phyloP scores from a whole-genome alignment of 2,113 vertebrate species.

The Pogona vitticeps region DNA sequence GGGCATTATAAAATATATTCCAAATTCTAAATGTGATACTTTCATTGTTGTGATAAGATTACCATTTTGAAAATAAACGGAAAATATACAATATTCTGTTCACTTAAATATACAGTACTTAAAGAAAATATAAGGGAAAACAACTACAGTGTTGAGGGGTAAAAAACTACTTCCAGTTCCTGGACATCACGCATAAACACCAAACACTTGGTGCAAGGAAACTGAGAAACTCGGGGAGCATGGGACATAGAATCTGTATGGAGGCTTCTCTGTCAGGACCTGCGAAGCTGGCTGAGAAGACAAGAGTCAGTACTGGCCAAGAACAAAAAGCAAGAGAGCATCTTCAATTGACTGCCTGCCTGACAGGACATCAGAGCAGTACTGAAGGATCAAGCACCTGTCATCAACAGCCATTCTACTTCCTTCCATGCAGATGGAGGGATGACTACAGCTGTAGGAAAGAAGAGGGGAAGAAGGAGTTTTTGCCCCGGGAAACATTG shows the following conservation, averaged over 20 bases:
- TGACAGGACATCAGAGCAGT: too few species aligned
- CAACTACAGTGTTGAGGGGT: neutral
- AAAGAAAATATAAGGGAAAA: slow-evolving; percentile 21
- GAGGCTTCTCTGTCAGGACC: too few species aligned
- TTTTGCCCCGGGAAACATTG: too few species aligned
- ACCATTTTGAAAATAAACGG: slow-evolving; percentile 37
- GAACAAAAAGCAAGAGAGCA: too few species aligned
- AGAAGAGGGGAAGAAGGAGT: too few species aligned
- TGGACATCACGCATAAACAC: neutral
- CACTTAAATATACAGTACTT: slow-evolving; percentile 30
- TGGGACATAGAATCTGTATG: neutral
- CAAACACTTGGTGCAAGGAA: neutral
- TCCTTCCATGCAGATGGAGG: too few species aligned
- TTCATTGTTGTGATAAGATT: slow-evolving; percentile 54
- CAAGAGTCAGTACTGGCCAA: too few species aligned
- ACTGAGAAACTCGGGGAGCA: neutral
- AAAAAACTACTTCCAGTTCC: neutral
- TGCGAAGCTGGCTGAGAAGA: too few species aligned
- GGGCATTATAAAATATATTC: slow-evolving; percentile 59
- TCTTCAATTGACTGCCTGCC: too few species aligned
- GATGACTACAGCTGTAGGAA: too few species aligned
- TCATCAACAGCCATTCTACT: too few species aligned
- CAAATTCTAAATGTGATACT: slow-evolving; percentile 49
- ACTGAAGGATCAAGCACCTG: too few species aligned
- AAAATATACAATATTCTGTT: slow-evolving; percentile 34